Evolutionary conservation across 2,113 vertebrate species (phyloP), one percentile per base, ranked within the genome.

Genomic region (Petrocephalus zakoni): DNA sequence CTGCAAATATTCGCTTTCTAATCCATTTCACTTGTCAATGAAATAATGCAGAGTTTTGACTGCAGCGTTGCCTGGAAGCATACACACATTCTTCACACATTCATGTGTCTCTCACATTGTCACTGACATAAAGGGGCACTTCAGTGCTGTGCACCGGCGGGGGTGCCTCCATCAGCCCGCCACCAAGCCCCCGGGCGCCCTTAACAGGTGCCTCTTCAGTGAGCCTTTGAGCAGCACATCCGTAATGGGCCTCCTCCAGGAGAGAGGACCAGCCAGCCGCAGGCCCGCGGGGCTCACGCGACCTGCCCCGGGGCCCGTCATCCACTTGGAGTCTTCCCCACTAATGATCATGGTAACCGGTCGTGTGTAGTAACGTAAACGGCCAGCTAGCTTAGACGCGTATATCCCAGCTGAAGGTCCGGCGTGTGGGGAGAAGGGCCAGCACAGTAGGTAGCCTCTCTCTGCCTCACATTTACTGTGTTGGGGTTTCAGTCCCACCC

Each of bases 1-100:
- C 52, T 87, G 34, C 37, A 87, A 87, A 87, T 87, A 64, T 87
- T 17, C 86, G 11, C 55, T 64, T 87, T 87, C 53, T 58, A 87
- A 87, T 42, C 56, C 55, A 58, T 87, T 64, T 87, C 53, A 25
- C 17, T 64, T 58, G 55, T 58, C 86, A 61, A 51, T 87, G 29
- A 51, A 21, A 88, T 87, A 34, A 78, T 53, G 19, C 25, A 21
- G 25, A 53, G 64, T 53, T 52, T 47, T 72, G 87, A 88, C 25
- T 53, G 49, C 47, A 78, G 53, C 78, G 68, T 86, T 86, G 52
- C 52, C 52, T 15, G 52, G 52, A 75, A 22, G 22, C 72, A 6
- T 68, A 72, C 53, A 87, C 37, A 25, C 87, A 87, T 49, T 75
- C 25, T 53, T 53, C n/a, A n/a, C n/a, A n/a, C 15, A 47, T 19